phyloP scores from a whole-genome alignment of 2,888 invertebrate species.

The Baccha elongata region DNA sequence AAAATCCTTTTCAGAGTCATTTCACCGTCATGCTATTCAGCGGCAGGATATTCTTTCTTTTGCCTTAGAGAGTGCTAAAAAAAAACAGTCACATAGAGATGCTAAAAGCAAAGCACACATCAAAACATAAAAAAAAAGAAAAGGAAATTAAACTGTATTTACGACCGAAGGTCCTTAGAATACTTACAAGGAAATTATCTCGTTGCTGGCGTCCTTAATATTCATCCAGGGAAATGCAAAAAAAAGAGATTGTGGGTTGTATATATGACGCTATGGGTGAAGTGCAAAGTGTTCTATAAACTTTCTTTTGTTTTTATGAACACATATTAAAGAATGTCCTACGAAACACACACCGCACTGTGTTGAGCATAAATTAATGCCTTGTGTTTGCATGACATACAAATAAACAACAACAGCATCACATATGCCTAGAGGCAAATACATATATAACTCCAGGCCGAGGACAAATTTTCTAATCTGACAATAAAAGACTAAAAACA shows the following conservation, averaged over 20 bases:
- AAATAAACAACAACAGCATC: slow-evolving; percentile 41
- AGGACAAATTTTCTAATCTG: slow-evolving; percentile 67
- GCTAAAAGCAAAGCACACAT: slow-evolving; percentile 42
- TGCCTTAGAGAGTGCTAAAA: slow-evolving; percentile 4
- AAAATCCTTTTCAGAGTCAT: slow-evolving; percentile 49
- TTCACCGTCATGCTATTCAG: slow-evolving; percentile 19
- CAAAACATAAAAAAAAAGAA: slow-evolving; percentile 46
- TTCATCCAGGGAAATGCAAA: slow-evolving; percentile 33
- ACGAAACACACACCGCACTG: slow-evolving; percentile 26
- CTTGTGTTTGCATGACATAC: slow-evolving; percentile 56
- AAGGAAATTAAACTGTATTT: slow-evolving; percentile 67
- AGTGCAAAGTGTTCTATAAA: slow-evolving; percentile 45
- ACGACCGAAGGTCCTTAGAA: slow-evolving; percentile 68
- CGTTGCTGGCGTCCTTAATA: slow-evolving; percentile 59
- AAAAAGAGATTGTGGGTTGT: too few relatives aligned
- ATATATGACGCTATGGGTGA: not conserved
- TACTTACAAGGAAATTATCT: slow-evolving; percentile 72
- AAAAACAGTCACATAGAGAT: slow-evolving; percentile 41
- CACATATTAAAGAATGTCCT: slow-evolving; percentile 52
- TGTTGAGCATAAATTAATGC: slow-evolving; percentile 63
- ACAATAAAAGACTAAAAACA: slow-evolving; percentile 60
- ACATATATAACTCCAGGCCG: slow-evolving; percentile 1
- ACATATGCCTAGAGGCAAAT: slow-evolving; percentile 7
- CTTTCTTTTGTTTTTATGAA: slow-evolving; percentile 61
- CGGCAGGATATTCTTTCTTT: slow-evolving; percentile 24